These are phyloP conservation scores for Apeltes quadracus DNA, from an alignment of 2,113 vertebrate genomes.

Conservation along the genomic window DNA sequence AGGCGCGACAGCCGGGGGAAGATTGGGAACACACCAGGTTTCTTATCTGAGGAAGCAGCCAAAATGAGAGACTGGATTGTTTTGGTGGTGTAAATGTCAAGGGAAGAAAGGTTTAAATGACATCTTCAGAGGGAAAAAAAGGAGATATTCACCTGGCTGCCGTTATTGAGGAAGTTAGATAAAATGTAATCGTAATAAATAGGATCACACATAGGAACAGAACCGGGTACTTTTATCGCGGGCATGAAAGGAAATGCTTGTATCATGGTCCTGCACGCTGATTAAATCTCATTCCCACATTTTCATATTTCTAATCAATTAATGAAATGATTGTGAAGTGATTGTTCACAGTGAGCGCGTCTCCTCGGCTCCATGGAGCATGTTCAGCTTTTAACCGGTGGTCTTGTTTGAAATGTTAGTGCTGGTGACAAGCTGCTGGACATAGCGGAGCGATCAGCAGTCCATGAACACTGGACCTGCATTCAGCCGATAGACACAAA, in stretches of 20 bases:
- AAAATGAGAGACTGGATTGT: slow-evolving; percentile 45
- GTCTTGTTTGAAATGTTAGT: neutral
- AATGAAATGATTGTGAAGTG: neutral
- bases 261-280: neutral
- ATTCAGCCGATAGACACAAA: neutral
- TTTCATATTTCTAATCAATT: neutral
- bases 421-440: slow-evolving; percentile 1
- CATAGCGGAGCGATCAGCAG: neutral
- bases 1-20: slow-evolving; percentile 55
- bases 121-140: slow-evolving; percentile 17
- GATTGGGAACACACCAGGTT: slow-evolving; percentile 55
- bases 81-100: slow-evolving; percentile 51
- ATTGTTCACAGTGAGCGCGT: neutral
- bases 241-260: neutral
- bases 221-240: neutral
- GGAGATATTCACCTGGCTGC: neutral
- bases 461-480: neutral
- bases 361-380: neutral
- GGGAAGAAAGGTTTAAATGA: slow-evolving; percentile 23
- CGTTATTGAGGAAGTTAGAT: slow-evolving; percentile 4
- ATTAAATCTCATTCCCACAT: neutral
- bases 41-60: slow-evolving; percentile 45
- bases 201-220: neutral
- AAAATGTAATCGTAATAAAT: neutral
- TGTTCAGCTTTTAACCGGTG: neutral